These are phyloP conservation scores for Zaprionus taronus DNA, from an alignment of 1,140 invertebrate species.

Conservation along the genomic window DNA sequence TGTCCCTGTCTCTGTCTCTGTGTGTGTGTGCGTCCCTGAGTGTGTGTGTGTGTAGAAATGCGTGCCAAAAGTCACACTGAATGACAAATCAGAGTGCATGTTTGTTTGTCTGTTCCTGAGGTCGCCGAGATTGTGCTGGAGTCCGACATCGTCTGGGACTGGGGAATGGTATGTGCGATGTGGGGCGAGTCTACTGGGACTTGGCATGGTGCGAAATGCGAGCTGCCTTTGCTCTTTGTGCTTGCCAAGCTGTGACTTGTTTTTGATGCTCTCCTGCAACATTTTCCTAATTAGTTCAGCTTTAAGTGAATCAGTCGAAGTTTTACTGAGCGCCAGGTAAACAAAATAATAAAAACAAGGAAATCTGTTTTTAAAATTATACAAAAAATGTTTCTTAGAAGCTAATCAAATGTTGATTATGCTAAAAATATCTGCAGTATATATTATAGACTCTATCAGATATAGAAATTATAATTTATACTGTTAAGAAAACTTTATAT, in stretches of 20 bases:
- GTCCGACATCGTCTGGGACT: conserved; percentile 23
- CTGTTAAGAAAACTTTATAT: neutral
- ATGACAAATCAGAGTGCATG: conserved; percentile 47
- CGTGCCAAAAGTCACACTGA: conserved; percentile 57
- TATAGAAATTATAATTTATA: neutral
- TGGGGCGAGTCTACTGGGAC: conserved; percentile 3
- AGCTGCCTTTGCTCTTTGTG: neutral
- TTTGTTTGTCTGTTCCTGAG: conserved; percentile 11
- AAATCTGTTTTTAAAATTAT: neutral
- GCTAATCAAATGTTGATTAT: neutral
- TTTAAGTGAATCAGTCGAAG: neutral
- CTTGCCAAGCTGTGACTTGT: neutral
- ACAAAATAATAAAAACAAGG: neutral
- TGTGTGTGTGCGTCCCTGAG: neutral
- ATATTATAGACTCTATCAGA: too few relatives aligned
- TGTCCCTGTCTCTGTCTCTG: neutral
- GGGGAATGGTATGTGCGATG: neutral
- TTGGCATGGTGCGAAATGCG: conserved; percentile 1
- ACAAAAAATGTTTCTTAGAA: neutral
- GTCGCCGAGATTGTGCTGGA: conserved; percentile 9
- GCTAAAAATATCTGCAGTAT: neutral
- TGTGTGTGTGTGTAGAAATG: conserved; percentile 26
- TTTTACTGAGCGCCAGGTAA: neutral
- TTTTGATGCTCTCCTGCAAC: neutral
- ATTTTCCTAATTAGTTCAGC: neutral